A percentile compares a stretch with the other conserved stretches of the same genome.
Conservation (phyloP, 2,888 invertebrate species). For the Leucoptera coffeella region DNA sequence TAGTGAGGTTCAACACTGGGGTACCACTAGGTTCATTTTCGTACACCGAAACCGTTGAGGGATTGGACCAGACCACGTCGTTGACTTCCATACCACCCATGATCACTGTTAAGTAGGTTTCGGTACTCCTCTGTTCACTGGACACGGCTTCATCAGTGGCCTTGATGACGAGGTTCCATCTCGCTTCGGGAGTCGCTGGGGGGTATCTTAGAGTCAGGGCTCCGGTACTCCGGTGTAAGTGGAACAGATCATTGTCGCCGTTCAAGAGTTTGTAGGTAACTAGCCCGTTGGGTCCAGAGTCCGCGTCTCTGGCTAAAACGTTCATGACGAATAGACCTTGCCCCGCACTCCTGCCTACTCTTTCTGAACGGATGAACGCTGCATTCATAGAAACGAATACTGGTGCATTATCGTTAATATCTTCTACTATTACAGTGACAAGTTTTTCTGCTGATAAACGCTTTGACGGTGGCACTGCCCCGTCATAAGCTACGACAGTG, state of each 20-base stretch:
- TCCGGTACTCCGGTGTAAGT: slow-evolving; percentile 75
- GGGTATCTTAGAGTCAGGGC: slow-evolving; percentile 59
- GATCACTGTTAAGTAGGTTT: slow-evolving; percentile 80
- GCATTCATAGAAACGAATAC: slow-evolving; percentile 88
- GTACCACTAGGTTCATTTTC: slow-evolving; percentile 88
- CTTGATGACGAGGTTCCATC: slow-evolving; percentile 77
- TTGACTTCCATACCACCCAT: slow-evolving; percentile 56
- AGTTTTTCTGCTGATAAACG: slow-evolving; percentile 84
- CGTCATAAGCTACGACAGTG: slow-evolving; percentile 86
- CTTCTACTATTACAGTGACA: slow-evolving; percentile 88
- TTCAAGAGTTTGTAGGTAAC: slow-evolving; percentile 85
- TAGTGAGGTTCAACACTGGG: slow-evolving; percentile 74
- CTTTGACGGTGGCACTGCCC: slow-evolving; percentile 65
- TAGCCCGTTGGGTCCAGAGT: slow-evolving; percentile 86
- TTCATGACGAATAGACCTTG: slow-evolving; percentile 67
- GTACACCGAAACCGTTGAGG: slow-evolving; percentile 70
- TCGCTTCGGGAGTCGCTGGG: slow-evolving; percentile 58
- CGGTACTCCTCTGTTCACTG: slow-evolving; percentile 79
- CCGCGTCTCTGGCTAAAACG: slow-evolving; percentile 78
- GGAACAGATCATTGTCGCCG: slow-evolving; percentile 72
- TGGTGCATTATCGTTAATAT: slow-evolving; percentile 90
- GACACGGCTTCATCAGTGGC: slow-evolving; percentile 91
- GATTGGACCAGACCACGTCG: slow-evolving; percentile 57
- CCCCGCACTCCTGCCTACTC: slow-evolving; percentile 37
- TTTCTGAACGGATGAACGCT: slow-evolving; percentile 65